A percentile compares a stretch with the other conserved stretches of the same genome.
phyloP scores from a whole-genome alignment of 2,113 vertebrate genomes.

The Sula dactylatra region DNA sequence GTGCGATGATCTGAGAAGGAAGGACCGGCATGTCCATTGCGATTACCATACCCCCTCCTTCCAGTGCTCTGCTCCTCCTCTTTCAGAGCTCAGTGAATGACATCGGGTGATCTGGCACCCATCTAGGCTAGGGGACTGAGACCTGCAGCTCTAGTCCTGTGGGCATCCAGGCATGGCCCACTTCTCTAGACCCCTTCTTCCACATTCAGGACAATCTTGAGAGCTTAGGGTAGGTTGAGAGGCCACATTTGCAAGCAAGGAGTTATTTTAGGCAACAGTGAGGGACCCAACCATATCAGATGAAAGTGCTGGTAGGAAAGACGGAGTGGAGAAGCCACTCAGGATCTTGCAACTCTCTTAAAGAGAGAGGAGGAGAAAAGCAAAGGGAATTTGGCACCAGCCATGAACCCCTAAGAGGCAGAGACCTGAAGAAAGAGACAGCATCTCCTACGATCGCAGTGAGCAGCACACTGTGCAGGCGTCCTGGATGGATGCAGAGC shows the following conservation, averaged over 20 bases:
- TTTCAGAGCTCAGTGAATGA: not conserved
- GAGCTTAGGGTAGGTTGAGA: not conserved
- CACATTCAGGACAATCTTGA: not conserved
- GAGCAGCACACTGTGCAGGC: fast-evolving
- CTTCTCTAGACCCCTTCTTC: not conserved
- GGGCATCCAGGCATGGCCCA: not conserved
- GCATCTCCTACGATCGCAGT: not conserved
- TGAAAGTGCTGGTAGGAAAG: not conserved
- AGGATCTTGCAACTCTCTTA: not conserved
- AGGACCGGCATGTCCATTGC: no score
- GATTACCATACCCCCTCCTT: not conserved
- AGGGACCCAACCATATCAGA: not conserved
- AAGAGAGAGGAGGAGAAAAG: not conserved
- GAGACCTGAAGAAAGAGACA: not conserved
- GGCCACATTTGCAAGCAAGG: not conserved
- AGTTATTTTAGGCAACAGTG: not conserved
- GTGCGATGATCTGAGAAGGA: not conserved
- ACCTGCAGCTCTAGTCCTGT: no score
- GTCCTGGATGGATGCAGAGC: fast-evolving
- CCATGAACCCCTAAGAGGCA: not conserved
- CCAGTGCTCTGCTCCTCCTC: not conserved
- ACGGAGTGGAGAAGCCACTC: not conserved
- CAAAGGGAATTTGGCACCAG: not conserved
- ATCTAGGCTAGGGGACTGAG: not conserved
- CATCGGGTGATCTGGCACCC: not conserved